Base-by-base conservation (phyloP, 2,888 invertebrate species). In the Drosophila ustulata region DNA sequence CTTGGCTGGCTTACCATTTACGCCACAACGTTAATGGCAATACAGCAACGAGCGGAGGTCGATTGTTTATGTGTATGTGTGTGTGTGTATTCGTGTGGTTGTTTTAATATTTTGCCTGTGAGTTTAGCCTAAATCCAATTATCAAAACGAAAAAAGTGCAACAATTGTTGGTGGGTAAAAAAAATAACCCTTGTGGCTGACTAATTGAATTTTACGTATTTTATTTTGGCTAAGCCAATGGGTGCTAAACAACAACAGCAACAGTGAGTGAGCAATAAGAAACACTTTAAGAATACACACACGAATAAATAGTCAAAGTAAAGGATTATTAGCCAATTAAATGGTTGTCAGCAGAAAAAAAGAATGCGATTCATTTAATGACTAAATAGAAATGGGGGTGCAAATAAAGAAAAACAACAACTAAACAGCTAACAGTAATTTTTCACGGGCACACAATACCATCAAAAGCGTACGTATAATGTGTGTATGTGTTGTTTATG, bases 1-100 rank as follows among this genome's bases (percentile, higher is more conserved):
- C 79, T 71, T 87, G 73, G 75, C 78, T 88, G 83, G 82, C 84
- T 85, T 84, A 85, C 84, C 85, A 87, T 89, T 85, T 87, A 85
- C 87, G 85, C 88, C 82, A 85, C 61, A 84, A 68, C 80, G 80
- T 80, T 77, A 77, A 79, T 80, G 80, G 78, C 78, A 80, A 79
- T 80, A 78, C 80, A 76, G 66, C 76, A 76, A 46, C 67, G 58
- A 82, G 67, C 82, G 85, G 85, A 86, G 89, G 89, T 89, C 85
- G 78, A 89, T 87, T 89, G 85, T 89, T 88, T 71, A 65, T 81
- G 69, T 82, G 63, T 59, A 49, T 50, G 37, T 61, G 41, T 58
- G 28, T 61, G 50, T 46, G 37, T 46, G 32, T 62, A 50, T 65
- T 49, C 58, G 46, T 67, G 51, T 75, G 50, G 66, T 61, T 71